These are phyloP conservation scores for Drosophila pseudotakahashii DNA, from an alignment of 2,888 invertebrate genomes.

Conservation along the genomic window DNA sequence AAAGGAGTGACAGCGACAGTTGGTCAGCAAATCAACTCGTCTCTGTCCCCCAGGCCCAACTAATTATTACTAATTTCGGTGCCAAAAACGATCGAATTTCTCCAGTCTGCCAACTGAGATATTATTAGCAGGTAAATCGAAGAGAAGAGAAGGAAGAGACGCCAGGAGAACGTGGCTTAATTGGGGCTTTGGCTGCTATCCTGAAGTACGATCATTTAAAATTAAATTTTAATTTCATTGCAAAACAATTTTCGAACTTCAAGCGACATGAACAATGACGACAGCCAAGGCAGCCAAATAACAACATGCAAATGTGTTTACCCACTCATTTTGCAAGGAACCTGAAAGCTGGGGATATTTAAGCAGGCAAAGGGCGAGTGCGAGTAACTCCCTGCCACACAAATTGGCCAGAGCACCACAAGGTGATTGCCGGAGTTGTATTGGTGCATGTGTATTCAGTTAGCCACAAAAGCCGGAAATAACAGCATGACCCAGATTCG, in stretches of 20 bases:
- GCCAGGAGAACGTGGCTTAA: not conserved
- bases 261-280: constrained; percentile 39
- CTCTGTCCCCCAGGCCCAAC: constrained; percentile 6
- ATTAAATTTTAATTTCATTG: constrained; percentile 74
- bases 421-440: constrained; percentile 57
- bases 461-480: constrained; percentile 75
- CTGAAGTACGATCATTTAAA: constrained; percentile 60
- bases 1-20: constrained; percentile 27
- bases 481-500: constrained; percentile 73
- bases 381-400: constrained; percentile 52
- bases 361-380: not conserved
- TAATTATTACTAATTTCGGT: constrained; percentile 29
- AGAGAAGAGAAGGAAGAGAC: not conserved
- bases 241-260: constrained; percentile 70
- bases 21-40: constrained; percentile 22
- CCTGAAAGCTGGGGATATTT: not conserved
- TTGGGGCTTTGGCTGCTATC: constrained; percentile 15
- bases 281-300: constrained; percentile 48
- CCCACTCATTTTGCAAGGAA: constrained; percentile 56
- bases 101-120: not conserved
- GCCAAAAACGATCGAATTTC: constrained; percentile 2
- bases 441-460: constrained; percentile 43
- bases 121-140: not conserved
- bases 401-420: constrained; percentile 65
- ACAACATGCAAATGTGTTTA: constrained; percentile 60